Percentiles rank a stretch among this genome's conserved stretches.
Evolutionary conservation across 30 jellyfish, hydroid and myxozoan species (phyloP).

Genomic region (Pelagia noctiluca): DNA sequence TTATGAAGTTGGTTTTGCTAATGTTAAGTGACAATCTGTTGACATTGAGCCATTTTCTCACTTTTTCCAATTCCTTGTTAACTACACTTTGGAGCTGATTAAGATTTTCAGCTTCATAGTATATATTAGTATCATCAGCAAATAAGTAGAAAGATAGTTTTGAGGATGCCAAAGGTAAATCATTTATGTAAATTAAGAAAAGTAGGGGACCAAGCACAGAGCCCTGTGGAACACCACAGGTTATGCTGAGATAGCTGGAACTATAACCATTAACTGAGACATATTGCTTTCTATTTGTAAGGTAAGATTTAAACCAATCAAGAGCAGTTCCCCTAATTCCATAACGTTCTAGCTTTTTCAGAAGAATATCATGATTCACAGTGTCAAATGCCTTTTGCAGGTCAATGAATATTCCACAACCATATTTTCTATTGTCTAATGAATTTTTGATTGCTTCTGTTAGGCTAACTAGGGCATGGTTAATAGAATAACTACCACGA

Average conservation of each 20-base stretch:
- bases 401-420: slow-evolving; percentile 57
- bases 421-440: slow-evolving; percentile 18
- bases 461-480: slow-evolving; percentile 75
- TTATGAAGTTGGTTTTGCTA: background rate
- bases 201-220: slow-evolving; percentile 16
- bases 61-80: background rate
- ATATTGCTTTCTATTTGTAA: slow-evolving; percentile 44
- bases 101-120: background rate
- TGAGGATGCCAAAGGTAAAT: background rate
- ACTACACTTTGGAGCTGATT: background rate
- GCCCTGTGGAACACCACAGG: slow-evolving; percentile 59
- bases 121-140: slow-evolving; percentile 6
- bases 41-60: background rate
- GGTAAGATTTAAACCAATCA: slow-evolving; percentile 53
- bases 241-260: slow-evolving; percentile 1
- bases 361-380: slow-evolving; percentile 42
- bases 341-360: slow-evolving; percentile 41
- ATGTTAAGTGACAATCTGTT: background rate
- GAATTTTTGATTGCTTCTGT: slow-evolving; percentile 42
- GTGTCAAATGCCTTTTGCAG: slow-evolving; percentile 61
- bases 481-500: slow-evolving; percentile 60
- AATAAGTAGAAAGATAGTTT: background rate
- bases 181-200: background rate
- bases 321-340: slow-evolving; percentile 40
- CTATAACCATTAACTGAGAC: slow-evolving; percentile 30